Evolutionary conservation across 1,140 invertebrate species (phyloP).

Genomic region (Conus ventricosus): DNA sequence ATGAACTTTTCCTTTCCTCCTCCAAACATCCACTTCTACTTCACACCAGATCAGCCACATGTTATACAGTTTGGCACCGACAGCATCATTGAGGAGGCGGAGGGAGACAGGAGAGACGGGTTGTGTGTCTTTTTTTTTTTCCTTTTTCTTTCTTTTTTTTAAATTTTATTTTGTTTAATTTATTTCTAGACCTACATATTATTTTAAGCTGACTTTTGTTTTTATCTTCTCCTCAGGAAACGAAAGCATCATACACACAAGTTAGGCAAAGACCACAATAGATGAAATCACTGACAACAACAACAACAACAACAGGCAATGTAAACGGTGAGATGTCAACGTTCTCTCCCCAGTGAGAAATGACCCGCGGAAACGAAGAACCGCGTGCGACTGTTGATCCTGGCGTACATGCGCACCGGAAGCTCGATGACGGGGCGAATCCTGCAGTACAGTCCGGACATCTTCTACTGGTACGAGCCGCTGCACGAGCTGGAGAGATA

Average conservation of each 20-base stretch:
- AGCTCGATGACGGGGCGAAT: conserved; percentile 31
- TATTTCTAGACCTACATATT: no score
- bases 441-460: background rate
- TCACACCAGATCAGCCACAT: no score
- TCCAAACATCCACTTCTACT: no score
- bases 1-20: no score
- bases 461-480: conserved; percentile 38
- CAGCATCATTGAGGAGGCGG: no score
- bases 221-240: no score
- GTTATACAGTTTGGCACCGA: no score
- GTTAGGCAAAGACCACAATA: background rate
- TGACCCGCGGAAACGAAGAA: background rate
- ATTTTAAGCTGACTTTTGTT: no score
- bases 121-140: no score
- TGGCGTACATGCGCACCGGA: conserved; percentile 35
- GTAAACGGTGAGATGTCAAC: background rate
- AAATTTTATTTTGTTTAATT: no score
- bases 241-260: background rate
- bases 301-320: background rate
- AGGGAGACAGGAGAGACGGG: no score
- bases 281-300: background rate
- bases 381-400: background rate
- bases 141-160: no score
- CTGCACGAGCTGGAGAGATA: conserved; percentile 25
- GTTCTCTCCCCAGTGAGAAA: background rate